Evolutionary conservation across 2,797 vertebrate genomes (phyloP).

Genomic region (Aeoliscus strigatus): DNA sequence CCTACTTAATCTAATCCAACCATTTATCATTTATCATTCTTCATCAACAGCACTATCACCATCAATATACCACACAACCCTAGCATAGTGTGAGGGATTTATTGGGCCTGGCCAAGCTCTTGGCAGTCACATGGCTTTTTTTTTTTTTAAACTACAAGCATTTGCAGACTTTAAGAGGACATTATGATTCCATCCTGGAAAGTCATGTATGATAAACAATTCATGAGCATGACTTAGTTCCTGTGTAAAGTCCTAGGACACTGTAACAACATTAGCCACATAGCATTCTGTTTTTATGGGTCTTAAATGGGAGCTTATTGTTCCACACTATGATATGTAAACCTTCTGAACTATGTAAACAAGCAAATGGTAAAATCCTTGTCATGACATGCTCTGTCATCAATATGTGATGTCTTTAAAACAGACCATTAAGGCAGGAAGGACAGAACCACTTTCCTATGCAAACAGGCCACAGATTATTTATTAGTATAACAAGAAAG

Average conservation of each 20-base stretch:
- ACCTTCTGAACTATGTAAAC: conserved; percentile 12
- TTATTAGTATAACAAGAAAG: too few relatives aligned
- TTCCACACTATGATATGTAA: conserved; percentile 31
- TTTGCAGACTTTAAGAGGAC: conserved; percentile 28
- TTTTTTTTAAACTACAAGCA: conserved; percentile 41
- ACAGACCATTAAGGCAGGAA: too few relatives aligned
- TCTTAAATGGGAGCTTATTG: too few relatives aligned
- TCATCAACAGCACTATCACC: too few relatives aligned
- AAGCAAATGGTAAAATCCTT: conserved; percentile 7
- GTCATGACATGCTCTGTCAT: conserved; percentile 1
- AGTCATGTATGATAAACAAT: conserved; percentile 37
- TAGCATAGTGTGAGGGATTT: conserved; percentile 1
- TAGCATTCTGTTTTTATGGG: conserved; percentile 16
- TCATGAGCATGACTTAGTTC: conserved; percentile 25
- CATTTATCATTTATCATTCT: too few relatives aligned
- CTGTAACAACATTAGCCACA: conserved; percentile 20
- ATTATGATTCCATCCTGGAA: conserved; percentile 34
- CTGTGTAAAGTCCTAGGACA: conserved; percentile 18
- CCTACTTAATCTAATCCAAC: too few relatives aligned
- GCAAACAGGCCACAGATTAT: too few relatives aligned
- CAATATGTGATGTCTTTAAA: too few relatives aligned
- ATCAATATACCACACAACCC: too few relatives aligned
- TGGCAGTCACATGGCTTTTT: conserved; percentile 36
- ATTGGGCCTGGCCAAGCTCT: conserved; percentile 14
- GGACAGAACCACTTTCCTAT: too few relatives aligned